phyloP scores from a whole-genome alignment of 2,888 invertebrate genomes.

The Cremastinae sp. region DNA sequence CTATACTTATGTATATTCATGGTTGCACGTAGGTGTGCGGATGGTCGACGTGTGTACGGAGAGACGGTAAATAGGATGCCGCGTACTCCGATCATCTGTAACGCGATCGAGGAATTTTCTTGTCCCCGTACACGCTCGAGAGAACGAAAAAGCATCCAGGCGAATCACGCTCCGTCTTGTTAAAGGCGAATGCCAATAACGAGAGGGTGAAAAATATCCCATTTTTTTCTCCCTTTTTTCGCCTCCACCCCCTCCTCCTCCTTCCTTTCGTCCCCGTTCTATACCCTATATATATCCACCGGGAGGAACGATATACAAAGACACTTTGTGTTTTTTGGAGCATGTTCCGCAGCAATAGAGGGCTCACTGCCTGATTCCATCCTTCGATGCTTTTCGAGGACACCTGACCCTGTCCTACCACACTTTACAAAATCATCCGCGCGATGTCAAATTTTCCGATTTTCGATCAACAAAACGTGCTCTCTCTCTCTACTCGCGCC shows the following conservation, averaged over 20 bases:
- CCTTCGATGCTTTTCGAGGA: no score
- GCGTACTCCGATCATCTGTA: conserved; percentile 22
- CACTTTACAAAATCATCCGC: no score
- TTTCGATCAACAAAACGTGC: no score
- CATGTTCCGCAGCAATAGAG: neutral
- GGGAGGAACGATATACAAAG: conserved; percentile 30
- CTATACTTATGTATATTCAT: neutral
- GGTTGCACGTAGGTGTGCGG: conserved; percentile 3
- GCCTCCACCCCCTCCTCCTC: no score
- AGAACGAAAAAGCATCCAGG: conserved; percentile 51
- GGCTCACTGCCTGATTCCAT: neutral
- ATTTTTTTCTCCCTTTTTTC: conserved; percentile 18
- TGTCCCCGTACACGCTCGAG: conserved; percentile 47
- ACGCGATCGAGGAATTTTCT: conserved; percentile 47
- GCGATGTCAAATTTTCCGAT: no score
- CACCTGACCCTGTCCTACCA: no score
- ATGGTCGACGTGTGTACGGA: neutral
- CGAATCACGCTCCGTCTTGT: conserved; percentile 40
- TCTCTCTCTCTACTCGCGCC: no score
- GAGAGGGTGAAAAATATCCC: conserved; percentile 30
- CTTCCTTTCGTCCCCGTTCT: neutral
- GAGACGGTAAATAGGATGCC: conserved; percentile 20
- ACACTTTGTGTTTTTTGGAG: conserved; percentile 28
- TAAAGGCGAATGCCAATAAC: conserved; percentile 19
- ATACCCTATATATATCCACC: conserved; percentile 3